These are phyloP conservation scores for Pachypeltis micranthus DNA, from an alignment of 1,140 invertebrate species.

Conservation along the genomic window DNA sequence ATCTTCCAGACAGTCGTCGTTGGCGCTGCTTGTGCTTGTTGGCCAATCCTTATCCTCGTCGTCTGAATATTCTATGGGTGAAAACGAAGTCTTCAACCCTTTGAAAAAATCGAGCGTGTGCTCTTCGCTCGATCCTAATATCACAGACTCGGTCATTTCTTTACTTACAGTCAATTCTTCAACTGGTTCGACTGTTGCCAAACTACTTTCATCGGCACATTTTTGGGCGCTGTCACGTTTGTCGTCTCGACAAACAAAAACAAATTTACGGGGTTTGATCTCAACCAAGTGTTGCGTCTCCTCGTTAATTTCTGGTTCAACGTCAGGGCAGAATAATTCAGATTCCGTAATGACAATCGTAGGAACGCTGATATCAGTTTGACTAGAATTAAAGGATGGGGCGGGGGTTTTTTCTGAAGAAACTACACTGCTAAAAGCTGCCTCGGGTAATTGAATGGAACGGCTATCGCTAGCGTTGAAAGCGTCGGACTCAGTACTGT, in stretches of 20 bases:
- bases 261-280: conserved; percentile 18
- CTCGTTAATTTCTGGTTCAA: conserved; percentile 13
- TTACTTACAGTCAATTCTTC: not conserved
- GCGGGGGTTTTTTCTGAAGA: not conserved
- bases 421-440: not conserved
- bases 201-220: not conserved
- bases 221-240: not conserved
- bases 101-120: conserved; percentile 41
- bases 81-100: conserved; percentile 36
- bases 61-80: not conserved
- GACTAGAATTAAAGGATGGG: conserved; percentile 1
- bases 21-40: not conserved
- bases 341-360: conserved; percentile 26
- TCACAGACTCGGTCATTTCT: conserved; percentile 35
- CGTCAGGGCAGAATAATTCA: conserved; percentile 12
- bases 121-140: conserved; percentile 43
- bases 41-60: conserved; percentile 4
- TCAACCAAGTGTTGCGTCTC: conserved; percentile 12
- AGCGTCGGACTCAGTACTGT: not conserved
- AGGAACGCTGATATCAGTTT: conserved; percentile 16
- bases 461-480: not conserved
- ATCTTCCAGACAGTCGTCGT: conserved; percentile 9
- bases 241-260: conserved; percentile 18
- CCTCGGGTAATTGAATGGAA: not conserved
- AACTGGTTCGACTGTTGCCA: not conserved